These are phyloP conservation scores for Xiphydria camelus DNA, from an alignment of 2,888 invertebrate species.

Conservation along the genomic window DNA sequence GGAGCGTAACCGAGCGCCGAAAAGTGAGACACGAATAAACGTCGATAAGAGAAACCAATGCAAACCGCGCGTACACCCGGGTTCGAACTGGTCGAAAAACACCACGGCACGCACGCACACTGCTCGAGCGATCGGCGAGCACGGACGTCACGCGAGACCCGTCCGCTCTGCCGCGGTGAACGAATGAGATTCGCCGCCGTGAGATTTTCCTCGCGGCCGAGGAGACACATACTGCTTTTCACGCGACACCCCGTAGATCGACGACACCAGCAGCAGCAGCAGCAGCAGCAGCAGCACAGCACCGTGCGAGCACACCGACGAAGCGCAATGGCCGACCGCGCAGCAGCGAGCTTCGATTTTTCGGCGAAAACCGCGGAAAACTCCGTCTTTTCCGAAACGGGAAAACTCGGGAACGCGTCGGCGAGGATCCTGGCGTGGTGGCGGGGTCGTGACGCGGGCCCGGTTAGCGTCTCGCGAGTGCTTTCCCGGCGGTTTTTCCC, in stretches of 20 bases:
- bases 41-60: too few species aligned
- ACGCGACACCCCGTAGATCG: slow-evolving; percentile 16
- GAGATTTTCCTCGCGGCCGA: too few species aligned
- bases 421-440: background rate
- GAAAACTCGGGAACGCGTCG: slow-evolving; percentile 1
- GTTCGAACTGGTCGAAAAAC: too few species aligned
- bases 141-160: too few species aligned
- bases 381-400: background rate
- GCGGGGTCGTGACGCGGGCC: slow-evolving; percentile 1
- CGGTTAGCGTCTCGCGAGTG: background rate
- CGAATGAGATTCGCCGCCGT: too few species aligned
- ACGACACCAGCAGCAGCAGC: background rate
- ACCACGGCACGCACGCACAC: too few species aligned
- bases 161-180: too few species aligned
- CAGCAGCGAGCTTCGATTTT: slow-evolving; percentile 15
- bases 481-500: slow-evolving; percentile 9
- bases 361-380: slow-evolving; percentile 1
- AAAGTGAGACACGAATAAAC: too few species aligned
- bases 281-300: slow-evolving; percentile 3
- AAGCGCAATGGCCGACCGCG: slow-evolving; percentile 48
- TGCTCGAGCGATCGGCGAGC: too few species aligned
- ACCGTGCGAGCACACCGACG: slow-evolving; percentile 17
- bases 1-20: too few species aligned
- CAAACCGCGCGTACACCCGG: too few species aligned
- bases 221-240: too few species aligned